Evolutionary conservation across 2,113 vertebrate genomes (phyloP), one percentile per base, ranked within the genome.

Genomic region (Ammodytes dubius): DNA sequence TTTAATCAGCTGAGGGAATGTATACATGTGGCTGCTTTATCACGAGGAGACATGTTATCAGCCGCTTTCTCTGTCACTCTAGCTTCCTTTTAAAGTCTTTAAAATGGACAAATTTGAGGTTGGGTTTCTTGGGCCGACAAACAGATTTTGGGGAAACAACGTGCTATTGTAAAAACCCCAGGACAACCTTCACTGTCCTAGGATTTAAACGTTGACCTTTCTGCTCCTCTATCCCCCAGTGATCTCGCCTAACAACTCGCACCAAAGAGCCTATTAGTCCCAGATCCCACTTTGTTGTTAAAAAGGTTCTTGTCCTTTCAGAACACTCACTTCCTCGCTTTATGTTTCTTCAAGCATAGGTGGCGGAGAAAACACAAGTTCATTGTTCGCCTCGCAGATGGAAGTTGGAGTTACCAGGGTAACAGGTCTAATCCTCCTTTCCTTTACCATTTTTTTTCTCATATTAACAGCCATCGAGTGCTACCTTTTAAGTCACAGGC

Each of bases 341-440:
- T 96, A 96, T 87, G 84, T 85, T 88, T 92, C 81, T 90, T 92
- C 96, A 96, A 96, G 96, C 96, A 95, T 97, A 98, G 97, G 97
- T 98, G 96, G 95, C 95, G 92, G 94, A 96, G 96, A 95, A 27
- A 97, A 98, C 97, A 98, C 97, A 98, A 97, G 96, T 95, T 94
- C 96, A 99, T 99, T 99, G 97, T 99, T 97, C 96, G 27, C 94
- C 71, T 95, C 95, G 93, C 96, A 97, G 97, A 99, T 98, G 97
- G 97, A 97, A 97, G 96, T 97, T 97, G 95, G 96, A 96, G 98
- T 99, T 98, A 97, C 98, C 97, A 97, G 94, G 97, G 98, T 97
- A 99, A 99, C 98, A 94, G 96, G 96, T 95, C 96, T 98, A 99
- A 98, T 98, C 97, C 97, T 95, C 93, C 94, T 77, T 97, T 97